Base-by-base conservation (phyloP, 2,113 vertebrate genomes). In the Oncorhynchus gorbuscha region DNA sequence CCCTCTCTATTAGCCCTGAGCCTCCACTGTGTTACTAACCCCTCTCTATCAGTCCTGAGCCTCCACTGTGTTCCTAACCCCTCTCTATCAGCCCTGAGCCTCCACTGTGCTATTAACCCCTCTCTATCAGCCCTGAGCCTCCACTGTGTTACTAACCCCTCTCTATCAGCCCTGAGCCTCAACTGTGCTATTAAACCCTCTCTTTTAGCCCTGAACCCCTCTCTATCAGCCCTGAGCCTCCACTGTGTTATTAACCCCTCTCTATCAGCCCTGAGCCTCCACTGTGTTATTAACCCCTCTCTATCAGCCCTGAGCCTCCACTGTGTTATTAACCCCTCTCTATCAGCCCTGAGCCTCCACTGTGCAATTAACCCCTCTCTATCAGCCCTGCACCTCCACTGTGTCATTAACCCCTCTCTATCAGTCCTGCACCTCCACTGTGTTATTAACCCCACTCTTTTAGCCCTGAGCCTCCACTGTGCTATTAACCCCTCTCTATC, bases 171-270 rank as follows among this genome's bases (percentile, higher is more conserved):
- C 1, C 24, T 1, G 1, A 1, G 1, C 91, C 90, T 87, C 93
- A 91, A 91, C 94, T 90, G 92, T 93, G 93, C 94, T 96, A n/a
- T n/a, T n/a, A n/a, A n/a, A n/a, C n/a, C n/a, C n/a, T n/a, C n/a
- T n/a, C n/a, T n/a, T n/a, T n/a, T n/a, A n/a, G n/a, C n/a, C 95
- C 95, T 96, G n/a, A 95, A 96, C 95, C 94, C 94, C 95, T 94
- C 93, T 94, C 93, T 35, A 0, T 35, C 0, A 96, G 95, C 91
- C 90, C 89, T 87, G 92, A 90, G 90, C 91, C 90, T 87, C 93
- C 91, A 91, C 94, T 90, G 92, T 93, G 93, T 95, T 95, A 95
- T 96, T 96, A 95, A 96, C 95, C 94, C 93, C 95, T 94, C 93
- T 94, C 93, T 35, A 0, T 35, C 0, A 96, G 95, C 91, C 90